A percentile compares a stretch with the other conserved stretches of the same genome.
Evolutionary conservation across 2,888 invertebrate species (phyloP).

Genomic region (Harpalus rufipes): DNA sequence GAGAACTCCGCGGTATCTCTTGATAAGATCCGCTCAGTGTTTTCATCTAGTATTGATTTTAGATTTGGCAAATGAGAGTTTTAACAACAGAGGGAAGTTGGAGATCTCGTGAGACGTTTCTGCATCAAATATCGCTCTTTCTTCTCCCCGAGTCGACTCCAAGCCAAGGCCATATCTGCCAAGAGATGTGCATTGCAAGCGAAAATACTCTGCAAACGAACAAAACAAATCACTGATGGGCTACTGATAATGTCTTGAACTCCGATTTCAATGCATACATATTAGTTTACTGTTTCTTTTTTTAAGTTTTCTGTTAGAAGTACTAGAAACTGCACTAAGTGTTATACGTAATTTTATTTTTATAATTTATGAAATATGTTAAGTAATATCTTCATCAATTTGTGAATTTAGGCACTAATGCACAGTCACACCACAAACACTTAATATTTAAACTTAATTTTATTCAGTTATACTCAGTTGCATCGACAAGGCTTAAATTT

Average conservation of each 20-base stretch:
- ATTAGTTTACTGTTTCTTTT: conserved; percentile 9
- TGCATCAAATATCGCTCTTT: conserved; percentile 58
- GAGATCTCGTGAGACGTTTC: conserved; percentile 58
- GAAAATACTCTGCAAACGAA: conserved; percentile 33
- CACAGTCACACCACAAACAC: no score
- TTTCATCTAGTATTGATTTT: conserved; percentile 63
- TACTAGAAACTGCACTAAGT: neutral
- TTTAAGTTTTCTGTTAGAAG: neutral
- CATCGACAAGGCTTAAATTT: no score
- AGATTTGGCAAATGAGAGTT: conserved; percentile 63
- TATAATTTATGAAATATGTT: no score
- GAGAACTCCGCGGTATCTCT: conserved; percentile 14
- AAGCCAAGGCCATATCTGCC: conserved; percentile 23
- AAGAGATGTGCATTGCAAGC: conserved; percentile 35
- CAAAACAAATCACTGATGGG: conserved; percentile 37
- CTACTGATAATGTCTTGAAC: conserved; percentile 32
- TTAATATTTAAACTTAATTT: no score
- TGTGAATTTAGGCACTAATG: no score
- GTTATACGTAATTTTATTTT: neutral
- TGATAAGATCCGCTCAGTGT: conserved; percentile 51
- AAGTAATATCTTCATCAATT: no score
- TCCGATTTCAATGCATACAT: neutral
- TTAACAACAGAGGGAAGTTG: conserved; percentile 61
- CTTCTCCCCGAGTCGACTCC: conserved; percentile 19
- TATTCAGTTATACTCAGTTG: no score